phyloP scores from a whole-genome alignment of 2,797 vertebrate genomes.

The Orestias chungarensis region DNA sequence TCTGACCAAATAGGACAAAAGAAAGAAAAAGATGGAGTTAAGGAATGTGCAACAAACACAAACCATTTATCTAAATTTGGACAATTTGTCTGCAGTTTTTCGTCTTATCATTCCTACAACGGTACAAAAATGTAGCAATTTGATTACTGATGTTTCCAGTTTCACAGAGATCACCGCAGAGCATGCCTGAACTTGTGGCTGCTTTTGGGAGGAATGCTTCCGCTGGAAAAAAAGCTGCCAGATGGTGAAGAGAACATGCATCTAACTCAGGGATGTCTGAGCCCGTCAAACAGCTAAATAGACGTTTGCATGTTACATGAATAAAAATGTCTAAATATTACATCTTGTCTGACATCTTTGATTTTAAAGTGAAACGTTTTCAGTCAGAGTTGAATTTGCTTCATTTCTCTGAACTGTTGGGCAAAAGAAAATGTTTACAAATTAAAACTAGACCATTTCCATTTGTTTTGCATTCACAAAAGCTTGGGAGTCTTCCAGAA shows the following conservation, averaged over 20 bases:
- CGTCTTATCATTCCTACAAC: background rate
- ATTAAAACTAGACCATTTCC: background rate
- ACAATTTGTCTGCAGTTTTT: background rate
- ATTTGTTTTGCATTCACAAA: background rate
- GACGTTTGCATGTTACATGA: too few relatives aligned
- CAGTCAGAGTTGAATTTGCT: background rate
- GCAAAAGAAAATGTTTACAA: background rate
- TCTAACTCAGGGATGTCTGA: background rate
- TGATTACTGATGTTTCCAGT: background rate
- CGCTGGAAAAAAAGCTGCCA: slow-evolving; percentile 23
- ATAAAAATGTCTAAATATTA: background rate
- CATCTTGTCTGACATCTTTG: background rate
- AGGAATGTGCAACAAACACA: background rate
- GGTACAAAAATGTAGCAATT: background rate
- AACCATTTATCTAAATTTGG: background rate
- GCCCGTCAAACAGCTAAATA: too few relatives aligned
- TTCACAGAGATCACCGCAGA: background rate
- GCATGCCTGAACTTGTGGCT: slow-evolving; percentile 21
- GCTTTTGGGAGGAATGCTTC: slow-evolving; percentile 5
- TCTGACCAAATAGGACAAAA: slow-evolving; percentile 1
- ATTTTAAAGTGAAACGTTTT: background rate
- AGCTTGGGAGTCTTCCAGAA: too few relatives aligned
- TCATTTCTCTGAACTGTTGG: background rate
- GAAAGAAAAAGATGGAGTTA: background rate
- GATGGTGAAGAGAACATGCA: slow-evolving; percentile 17